These are phyloP conservation scores for Tupiocoris notatus DNA, from an alignment of 2,888 invertebrate genomes.

Conservation along the genomic window DNA sequence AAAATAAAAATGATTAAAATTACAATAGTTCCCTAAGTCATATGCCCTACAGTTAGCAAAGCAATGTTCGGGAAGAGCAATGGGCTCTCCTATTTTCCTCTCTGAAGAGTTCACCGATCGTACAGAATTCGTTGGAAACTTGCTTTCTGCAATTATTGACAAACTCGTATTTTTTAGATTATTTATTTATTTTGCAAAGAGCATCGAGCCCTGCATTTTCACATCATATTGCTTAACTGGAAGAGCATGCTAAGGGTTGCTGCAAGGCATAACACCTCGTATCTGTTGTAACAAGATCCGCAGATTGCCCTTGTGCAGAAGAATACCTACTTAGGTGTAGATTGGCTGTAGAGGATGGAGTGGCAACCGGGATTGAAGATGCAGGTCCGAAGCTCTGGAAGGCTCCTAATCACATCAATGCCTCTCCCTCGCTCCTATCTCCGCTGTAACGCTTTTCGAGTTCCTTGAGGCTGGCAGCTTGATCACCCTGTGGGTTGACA, in stretches of 20 bases:
- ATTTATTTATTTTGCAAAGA: too few relatives aligned
- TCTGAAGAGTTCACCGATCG: too few relatives aligned
- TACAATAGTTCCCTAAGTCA: too few relatives aligned
- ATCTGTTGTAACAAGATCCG: neutral
- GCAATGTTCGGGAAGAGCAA: too few relatives aligned
- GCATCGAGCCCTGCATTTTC: too few relatives aligned
- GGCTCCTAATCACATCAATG: slow-evolving; percentile 33
- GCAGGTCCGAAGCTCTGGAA: slow-evolving; percentile 26
- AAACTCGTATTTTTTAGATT: too few relatives aligned
- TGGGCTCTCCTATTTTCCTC: too few relatives aligned
- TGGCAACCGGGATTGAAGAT: slow-evolving; percentile 5
- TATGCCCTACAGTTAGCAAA: too few relatives aligned
- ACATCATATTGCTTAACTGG: too few relatives aligned
- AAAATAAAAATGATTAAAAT: too few relatives aligned
- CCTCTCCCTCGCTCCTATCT: slow-evolving; percentile 20
- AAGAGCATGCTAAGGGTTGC: neutral
- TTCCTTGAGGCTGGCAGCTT: neutral
- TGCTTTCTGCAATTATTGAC: too few relatives aligned
- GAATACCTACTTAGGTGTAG: neutral
- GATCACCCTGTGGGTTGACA: neutral
- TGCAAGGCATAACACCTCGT: neutral
- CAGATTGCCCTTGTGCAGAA: neutral
- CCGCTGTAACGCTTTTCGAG: neutral
- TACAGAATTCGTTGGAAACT: too few relatives aligned
- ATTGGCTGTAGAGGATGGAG: neutral